Base-by-base conservation (phyloP, 2,797 vertebrate species). In the Spondyliosoma cantharus region DNA sequence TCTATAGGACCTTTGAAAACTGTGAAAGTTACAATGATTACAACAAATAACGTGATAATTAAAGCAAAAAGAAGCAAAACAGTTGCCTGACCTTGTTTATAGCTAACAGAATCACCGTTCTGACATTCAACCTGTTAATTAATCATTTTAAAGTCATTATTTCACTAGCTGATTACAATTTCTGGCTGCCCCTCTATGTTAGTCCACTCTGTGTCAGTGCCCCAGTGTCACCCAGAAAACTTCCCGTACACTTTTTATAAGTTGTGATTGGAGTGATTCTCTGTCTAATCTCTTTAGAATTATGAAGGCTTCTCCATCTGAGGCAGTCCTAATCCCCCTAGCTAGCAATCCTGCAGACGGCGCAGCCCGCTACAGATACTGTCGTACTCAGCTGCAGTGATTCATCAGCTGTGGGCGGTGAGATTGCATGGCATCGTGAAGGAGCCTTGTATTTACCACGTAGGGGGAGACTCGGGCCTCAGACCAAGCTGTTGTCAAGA, bases 401-500 rank as follows among this genome's bases (percentile, higher is more conserved):
- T 79, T 93, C 89, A 92, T 85, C 85, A 76, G 83, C 86, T 76
- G 89, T 86, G 78, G 91, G 87, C 42, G 68, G 75, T 76, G 78
- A 85, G 82, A 85, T 87, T 81, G 86, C 78, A 88, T 52, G 71
- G 85, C 68, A 74, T 76, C 45, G 59, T 79, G 82, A 80, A 92
- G 86, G 76, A 87, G 88, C 68, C 78, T 79, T 85, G 86, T 88
- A 85, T 92, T 91, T 89, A 87, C 74, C 86, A 83, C 67, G 73
- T 72, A 87, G 80, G 74, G 89, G 84, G 86, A 83, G 84, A 90
- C 74, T 80, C 43, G 22, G 80, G 84, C 88, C 78, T 85, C 71
- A 82, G 80, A 90, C 86, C 90, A 90, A 91, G 90, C 88, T 92
- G 91, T 86, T 89, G 92, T 90, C 89, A 90, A 89, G 85, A 92